Base-by-base conservation (phyloP, 2,888 invertebrate genomes). In the Eupithecia dodoneata region DNA sequence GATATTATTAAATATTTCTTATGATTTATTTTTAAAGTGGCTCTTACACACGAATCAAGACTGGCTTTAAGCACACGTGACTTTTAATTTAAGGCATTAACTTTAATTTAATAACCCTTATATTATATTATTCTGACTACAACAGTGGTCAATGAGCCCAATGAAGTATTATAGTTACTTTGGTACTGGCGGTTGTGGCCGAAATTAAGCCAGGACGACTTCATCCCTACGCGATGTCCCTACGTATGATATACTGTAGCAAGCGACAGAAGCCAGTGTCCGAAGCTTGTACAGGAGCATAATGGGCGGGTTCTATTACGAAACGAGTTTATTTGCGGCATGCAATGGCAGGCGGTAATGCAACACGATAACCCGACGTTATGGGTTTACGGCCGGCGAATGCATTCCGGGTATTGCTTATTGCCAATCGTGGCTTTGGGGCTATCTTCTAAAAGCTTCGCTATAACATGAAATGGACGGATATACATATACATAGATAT, bases 321-420 rank as follows among this genome's bases (percentile, higher is more conserved):
- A 63, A 63, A 63, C 12, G 63, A 18, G 63, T 63, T 63, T 63
- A 63, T 63, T 63, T 63, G 30, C 63, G 63, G 63, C 30, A 30
- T 59, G n/a, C 7, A 30, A 30, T 30, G 12, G 63, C 30, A 30
- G 12, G 10, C 63, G 63, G 63, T 63, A 63, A 63, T 30, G 18
- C 63, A 30, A 63, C 63, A 10, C 63, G 63, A 30, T 63, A 63
- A 63, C 63, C 12, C 63, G 30, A 63, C 63, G 63, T 63, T 63
- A 63, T 63, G 63, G 63, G 10, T 0, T 59, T 59, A 59, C 6
- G 7, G 52, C 4, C 55, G 18, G 18, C 18, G 30, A 4, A 12
- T 63, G 30, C 63, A 63, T 30, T 63, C 63, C 63, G 3, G 30
- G 30, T 63, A 63, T 12, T 10, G n/a, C 59, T 18, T 18, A 59